Evolutionary conservation across 2,888 invertebrate species (phyloP), one percentile per base, ranked within the genome.

Genomic region (Eutolmus rufibarbis): DNA sequence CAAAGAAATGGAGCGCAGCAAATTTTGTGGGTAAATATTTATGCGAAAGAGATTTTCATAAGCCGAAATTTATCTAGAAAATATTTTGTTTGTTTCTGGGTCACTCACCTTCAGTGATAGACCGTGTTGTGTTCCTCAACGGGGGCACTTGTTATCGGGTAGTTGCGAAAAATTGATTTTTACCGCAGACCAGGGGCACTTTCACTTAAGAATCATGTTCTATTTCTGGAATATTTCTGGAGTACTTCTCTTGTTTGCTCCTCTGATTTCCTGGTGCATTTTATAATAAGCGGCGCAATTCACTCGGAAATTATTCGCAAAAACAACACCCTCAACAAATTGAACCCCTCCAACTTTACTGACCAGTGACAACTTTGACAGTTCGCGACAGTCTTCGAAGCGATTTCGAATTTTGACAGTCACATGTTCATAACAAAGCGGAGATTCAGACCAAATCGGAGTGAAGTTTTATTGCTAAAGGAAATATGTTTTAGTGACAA

Each of bases 91-190:
- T 16, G 8, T 23, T 66, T 66, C 66, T 66, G 19, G 78, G 78
- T 78, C 78, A 40, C 78, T 40, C 37, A 78, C 78, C 78, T 78
- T 40, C 43, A 23, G 23, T 23, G 78, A 78, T 43, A 78, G 43
- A 23, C n/a, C 8, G 34, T 8, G 19, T 28, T 66, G 9, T 23
- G 19, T 66, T 66, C 28, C 12, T 9, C 23, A 66, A 66, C 7
- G 12, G 66, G 56, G 28, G 7, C 23, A 76, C 19, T 76, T 37
- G 76, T 76, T 76, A 37, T 76, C 19, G 37, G 23, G 3, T 76
- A n/a, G 34, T 8, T 76, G 34, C 37, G 37, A 16, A 37, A 78
- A 78, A 78, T 78, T 78, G 78, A 78, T 78, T 78, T 78, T 76
- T 76, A 34, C 76, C 76, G 76, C 28, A 3, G 66, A 66, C 23